Evolutionary conservation across 2,888 invertebrate genomes (phyloP), one percentile per base, ranked within the genome.

Genomic region (Eupithecia subumbrata): DNA sequence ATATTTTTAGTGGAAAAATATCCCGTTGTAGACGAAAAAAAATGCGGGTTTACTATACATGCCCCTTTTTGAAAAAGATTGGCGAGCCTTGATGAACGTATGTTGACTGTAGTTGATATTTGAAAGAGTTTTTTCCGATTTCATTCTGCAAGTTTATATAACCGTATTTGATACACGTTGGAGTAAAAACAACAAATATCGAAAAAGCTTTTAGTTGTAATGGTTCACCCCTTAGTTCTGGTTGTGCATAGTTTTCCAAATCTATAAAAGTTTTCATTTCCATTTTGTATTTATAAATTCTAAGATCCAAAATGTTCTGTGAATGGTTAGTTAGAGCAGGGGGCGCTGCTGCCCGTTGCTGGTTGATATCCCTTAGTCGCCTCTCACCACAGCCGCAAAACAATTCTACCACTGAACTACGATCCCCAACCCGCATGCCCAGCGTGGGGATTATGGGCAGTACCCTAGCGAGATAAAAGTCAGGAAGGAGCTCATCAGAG

Each of bases 221-320:
- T 43, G 43, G 12, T 43, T 43, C 43, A 12, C 12, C 3, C 12
- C 14, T 43, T 43, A 43, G 43, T 43, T 9, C 12, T 12, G 43
- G 14, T 43, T 43, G 43, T 43, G 43, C 40, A 43, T 43, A 43
- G 14, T 43, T 43, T 43, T 43, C 43, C 5, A 40, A 40, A 40
- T 9, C 40, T 40, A 9, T 40, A 40, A 9, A 40, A 11, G 34
- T 34, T 40, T 40, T 40, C 4, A 5, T 40, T 40, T 40, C 8
- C 40, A 9, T 40, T 40, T 91, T 93, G 86, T 92, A 90, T 90
- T 92, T 83, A 90, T 92, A 92, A 93, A 91, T 87, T 91, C 92
- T 93, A 93, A 88, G 86, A 91, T 91, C 88, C 89, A 91, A 90
- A 88, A 78, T 83, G 83, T 87, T 86, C 84, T 89, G 86, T 89